Percentiles rank a stretch among this genome's conserved stretches.
phyloP scores from a whole-genome alignment of 2,888 invertebrate genomes.

The Anodontia alba region DNA sequence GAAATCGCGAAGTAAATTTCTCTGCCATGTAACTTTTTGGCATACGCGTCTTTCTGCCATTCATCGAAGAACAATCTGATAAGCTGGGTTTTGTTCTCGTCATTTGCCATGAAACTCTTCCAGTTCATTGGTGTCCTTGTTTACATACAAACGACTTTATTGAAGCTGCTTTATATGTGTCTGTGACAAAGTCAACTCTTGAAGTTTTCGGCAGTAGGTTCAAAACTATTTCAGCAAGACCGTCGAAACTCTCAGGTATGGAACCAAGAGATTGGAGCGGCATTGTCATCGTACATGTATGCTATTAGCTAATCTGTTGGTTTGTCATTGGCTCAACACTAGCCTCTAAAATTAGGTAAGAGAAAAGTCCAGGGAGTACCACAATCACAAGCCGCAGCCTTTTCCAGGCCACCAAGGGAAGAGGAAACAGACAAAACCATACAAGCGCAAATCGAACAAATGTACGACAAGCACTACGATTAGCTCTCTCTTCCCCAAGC shows the following conservation, averaged over 20 bases:
- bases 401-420: too few relatives aligned
- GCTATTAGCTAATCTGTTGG: not conserved
- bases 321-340: too few relatives aligned
- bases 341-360: too few relatives aligned
- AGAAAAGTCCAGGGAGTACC: too few relatives aligned
- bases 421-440: too few relatives aligned
- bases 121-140: constrained; percentile 23
- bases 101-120: constrained; percentile 36
- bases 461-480: too few relatives aligned
- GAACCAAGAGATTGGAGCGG: not conserved
- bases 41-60: constrained; percentile 26
- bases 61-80: constrained; percentile 22
- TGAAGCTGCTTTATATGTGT: not conserved
- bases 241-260: not conserved
- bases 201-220: not conserved
- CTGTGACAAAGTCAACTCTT: constrained; percentile 12
- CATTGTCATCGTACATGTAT: not conserved
- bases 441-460: too few relatives aligned
- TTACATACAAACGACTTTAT: constrained; percentile 3
- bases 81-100: constrained; percentile 42
- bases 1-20: constrained; percentile 2
- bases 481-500: too few relatives aligned
- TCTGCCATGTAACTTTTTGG: not conserved
- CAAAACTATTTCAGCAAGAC: constrained; percentile 14
- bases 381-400: too few relatives aligned